phyloP scores from a whole-genome alignment of 2,797 vertebrate species.

The Amphiprion clarkii region DNA sequence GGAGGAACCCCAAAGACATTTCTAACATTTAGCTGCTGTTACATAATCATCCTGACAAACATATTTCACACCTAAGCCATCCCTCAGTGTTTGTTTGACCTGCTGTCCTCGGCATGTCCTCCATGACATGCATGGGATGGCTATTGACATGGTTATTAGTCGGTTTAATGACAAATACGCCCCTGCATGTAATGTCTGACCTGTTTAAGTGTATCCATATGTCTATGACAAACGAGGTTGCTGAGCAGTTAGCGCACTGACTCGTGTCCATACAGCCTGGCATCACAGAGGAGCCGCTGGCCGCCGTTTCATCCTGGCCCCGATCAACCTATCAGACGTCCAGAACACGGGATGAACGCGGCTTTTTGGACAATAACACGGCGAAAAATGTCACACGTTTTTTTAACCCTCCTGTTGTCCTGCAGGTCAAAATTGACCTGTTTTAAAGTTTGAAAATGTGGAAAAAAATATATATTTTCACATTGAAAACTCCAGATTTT shows the following conservation, averaged over 20 bases:
- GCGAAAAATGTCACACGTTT: conserved; percentile 10
- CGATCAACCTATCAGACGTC: conserved; percentile 12
- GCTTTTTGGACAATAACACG: conserved; percentile 31
- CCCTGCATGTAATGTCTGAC: conserved; percentile 28
- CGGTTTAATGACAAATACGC: conserved; percentile 42
- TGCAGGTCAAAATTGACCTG: too few species aligned
- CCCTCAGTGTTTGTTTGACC: conserved; percentile 29
- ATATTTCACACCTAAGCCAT: background rate
- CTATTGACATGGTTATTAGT: conserved; percentile 49
- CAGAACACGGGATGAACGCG: conserved; percentile 17
- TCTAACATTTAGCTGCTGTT: background rate
- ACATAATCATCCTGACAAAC: too few species aligned
- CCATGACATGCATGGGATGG: conserved; percentile 35
- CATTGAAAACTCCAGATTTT: too few species aligned
- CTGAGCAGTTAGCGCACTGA: conserved; percentile 24
- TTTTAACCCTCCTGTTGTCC: too few species aligned
- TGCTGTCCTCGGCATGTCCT: conserved; percentile 20
- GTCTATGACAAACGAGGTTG: conserved; percentile 46
- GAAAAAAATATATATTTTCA: too few species aligned
- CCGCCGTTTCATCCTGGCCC: background rate
- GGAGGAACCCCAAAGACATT: background rate
- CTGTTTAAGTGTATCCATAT: conserved; percentile 39
- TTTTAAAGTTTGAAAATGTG: too few species aligned
- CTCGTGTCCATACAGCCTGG: conserved; percentile 18
- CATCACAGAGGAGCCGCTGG: conserved; percentile 16